A percentile compares a stretch with the other conserved stretches of the same genome.
These are phyloP conservation scores for Aphodius granarius DNA, from an alignment of 2,888 invertebrate genomes.

Conservation along the genomic window DNA sequence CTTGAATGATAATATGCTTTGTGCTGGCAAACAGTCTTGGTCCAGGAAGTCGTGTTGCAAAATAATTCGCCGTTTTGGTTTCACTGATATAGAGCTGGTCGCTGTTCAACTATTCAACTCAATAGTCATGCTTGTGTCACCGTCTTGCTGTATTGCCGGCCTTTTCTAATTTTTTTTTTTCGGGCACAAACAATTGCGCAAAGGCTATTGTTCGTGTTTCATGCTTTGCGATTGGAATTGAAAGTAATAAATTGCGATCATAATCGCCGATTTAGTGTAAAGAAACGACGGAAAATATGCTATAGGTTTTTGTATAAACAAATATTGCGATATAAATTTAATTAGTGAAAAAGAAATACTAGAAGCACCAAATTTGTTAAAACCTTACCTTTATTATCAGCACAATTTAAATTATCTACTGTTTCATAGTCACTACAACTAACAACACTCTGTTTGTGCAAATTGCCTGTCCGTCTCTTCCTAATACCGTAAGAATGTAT, in stretches of 20 bases:
- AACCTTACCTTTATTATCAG: constrained; percentile 17
- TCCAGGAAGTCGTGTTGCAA: constrained; percentile 1
- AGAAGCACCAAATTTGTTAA: too few species aligned
- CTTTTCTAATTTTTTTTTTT: too few species aligned
- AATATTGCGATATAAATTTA: background rate
- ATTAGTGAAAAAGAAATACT: background rate
- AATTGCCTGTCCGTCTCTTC: constrained; percentile 79
- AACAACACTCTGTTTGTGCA: constrained; percentile 43
- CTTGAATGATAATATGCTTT: background rate
- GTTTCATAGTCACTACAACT: constrained; percentile 20
- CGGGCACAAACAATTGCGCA: background rate
- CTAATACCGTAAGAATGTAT: constrained; percentile 84
- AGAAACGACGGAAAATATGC: background rate
- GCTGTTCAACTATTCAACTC: background rate
- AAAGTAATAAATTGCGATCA: background rate
- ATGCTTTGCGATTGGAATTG: background rate
- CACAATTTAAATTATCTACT: constrained; percentile 2
- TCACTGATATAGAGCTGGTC: background rate
- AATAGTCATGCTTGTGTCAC: background rate
- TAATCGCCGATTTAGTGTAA: background rate
- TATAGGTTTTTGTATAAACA: background rate
- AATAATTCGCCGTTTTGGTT: background rate
- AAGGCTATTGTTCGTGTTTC: background rate
- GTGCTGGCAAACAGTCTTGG: background rate
- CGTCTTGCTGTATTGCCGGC: background rate